Conservation (phyloP, 2,888 invertebrate species). For the Synanthedon formicaeformis region DNA sequence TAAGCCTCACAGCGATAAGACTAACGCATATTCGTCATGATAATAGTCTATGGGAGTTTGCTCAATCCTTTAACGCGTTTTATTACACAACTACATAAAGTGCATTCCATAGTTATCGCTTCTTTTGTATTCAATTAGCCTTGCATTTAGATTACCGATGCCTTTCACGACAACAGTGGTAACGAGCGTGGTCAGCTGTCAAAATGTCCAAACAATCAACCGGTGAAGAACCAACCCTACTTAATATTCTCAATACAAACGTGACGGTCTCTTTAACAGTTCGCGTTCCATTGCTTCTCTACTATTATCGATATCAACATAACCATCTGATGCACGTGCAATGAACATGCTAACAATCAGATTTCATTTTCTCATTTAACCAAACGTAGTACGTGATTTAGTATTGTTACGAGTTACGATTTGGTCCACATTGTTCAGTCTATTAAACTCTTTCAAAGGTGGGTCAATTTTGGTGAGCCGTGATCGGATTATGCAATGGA, state of each 20-base stretch:
- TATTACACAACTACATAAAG: slow-evolving; percentile 50
- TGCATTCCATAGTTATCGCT: slow-evolving; percentile 59
- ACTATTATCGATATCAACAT: background rate
- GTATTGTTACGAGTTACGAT: slow-evolving; percentile 20
- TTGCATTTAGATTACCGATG: slow-evolving; percentile 64
- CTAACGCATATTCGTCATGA: slow-evolving; percentile 7
- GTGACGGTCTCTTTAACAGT: background rate
- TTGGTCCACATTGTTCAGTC: slow-evolving; percentile 54
- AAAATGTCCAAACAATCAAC: slow-evolving; percentile 68
- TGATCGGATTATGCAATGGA: slow-evolving; percentile 53
- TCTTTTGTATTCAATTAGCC: slow-evolving; percentile 70
- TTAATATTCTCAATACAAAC: background rate
- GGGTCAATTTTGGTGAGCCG: slow-evolving; percentile 51
- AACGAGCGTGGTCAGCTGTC: slow-evolving; percentile 69
- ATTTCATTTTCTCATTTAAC: background rate
- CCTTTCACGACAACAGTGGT: slow-evolving; percentile 67
- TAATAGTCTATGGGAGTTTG: slow-evolving; percentile 8
- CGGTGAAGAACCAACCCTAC: slow-evolving; percentile 20
- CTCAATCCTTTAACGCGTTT: slow-evolving; percentile 24
- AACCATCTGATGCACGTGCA: background rate
- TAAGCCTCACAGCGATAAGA: slow-evolving; percentile 20
- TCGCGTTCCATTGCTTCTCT: background rate
- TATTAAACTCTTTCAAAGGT: slow-evolving; percentile 62
- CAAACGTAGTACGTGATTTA: background rate
- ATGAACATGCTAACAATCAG: background rate